Percentiles rank a stretch among this genome's conserved stretches.
Conservation (phyloP, 1,140 invertebrate genomes). For the Eriosoma lanigerum region DNA sequence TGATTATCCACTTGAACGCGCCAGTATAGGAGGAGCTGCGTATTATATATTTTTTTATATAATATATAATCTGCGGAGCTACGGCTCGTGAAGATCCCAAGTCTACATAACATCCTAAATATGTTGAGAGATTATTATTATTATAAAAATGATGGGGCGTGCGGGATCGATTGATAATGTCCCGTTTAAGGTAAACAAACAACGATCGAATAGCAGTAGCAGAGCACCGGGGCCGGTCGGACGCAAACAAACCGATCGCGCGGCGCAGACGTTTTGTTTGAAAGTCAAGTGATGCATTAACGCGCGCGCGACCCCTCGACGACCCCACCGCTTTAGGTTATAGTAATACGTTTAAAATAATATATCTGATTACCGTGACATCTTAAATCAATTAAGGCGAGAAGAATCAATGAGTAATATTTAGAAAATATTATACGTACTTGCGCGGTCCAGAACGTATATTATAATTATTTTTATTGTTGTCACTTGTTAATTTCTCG, state of each 20-base stretch:
- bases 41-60: no score
- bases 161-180: slow-evolving; percentile 37
- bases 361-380: slow-evolving; percentile 45
- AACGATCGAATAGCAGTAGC: background rate
- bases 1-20: slow-evolving; percentile 40
- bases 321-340: background rate
- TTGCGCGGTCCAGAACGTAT: no score
- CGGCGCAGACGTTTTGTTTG: slow-evolving; percentile 33
- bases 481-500: no score
- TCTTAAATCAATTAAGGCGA: slow-evolving; percentile 48
- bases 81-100: no score
- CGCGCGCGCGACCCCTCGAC: background rate
- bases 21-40: no score
- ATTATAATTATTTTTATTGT: no score
- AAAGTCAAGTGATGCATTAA: slow-evolving; percentile 50
- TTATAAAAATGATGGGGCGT: no score
- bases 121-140: background rate
- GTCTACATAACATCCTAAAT: no score
- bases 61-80: no score
- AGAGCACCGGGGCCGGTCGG: background rate
- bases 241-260: slow-evolving; percentile 47
- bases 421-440: no score
- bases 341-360: slow-evolving; percentile 1
- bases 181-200: slow-evolving; percentile 36
- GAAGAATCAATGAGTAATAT: no score